Percentiles rank a stretch among this genome's conserved stretches.
phyloP scores from a whole-genome alignment of 2,797 vertebrate species.

The Adrianichthys oophorus region DNA sequence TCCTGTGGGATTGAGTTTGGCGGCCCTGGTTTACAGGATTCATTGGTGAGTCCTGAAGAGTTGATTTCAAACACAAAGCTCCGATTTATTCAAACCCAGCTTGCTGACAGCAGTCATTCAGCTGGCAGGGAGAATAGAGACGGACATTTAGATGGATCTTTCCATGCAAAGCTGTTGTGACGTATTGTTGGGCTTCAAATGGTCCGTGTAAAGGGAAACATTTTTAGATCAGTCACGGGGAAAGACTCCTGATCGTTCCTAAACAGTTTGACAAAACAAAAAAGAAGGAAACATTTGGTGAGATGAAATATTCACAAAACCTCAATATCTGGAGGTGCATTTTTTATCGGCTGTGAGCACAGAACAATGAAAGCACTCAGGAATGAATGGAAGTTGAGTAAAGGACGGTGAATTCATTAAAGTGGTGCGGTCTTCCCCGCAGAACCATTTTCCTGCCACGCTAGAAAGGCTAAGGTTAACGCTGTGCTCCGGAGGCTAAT shows the following conservation, averaged over 20 bases:
- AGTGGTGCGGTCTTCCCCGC: slow-evolving; percentile 38
- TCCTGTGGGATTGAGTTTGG: too few relatives aligned
- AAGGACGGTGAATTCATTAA: slow-evolving; percentile 18
- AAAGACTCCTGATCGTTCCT: slow-evolving; percentile 62
- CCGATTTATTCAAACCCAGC: too few relatives aligned
- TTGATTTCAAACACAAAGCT: too few relatives aligned
- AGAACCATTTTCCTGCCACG: slow-evolving; percentile 54
- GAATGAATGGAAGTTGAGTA: slow-evolving; percentile 42
- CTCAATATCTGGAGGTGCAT: slow-evolving; percentile 59
- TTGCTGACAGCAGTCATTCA: too few relatives aligned
- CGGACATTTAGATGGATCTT: neutral
- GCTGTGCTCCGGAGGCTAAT: slow-evolving; percentile 66
- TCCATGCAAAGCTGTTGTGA: slow-evolving; percentile 22
- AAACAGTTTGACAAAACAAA: slow-evolving; percentile 31
- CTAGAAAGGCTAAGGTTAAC: slow-evolving; percentile 64
- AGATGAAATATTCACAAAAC: slow-evolving; percentile 78
- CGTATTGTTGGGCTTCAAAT: slow-evolving; percentile 58
- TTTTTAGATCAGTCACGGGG: slow-evolving; percentile 54
- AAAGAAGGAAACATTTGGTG: slow-evolving; percentile 70
- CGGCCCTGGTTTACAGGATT: too few relatives aligned
- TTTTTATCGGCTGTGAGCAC: slow-evolving; percentile 78
- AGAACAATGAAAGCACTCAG: slow-evolving; percentile 69
- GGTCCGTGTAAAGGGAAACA: slow-evolving; percentile 61
- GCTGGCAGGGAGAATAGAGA: neutral
- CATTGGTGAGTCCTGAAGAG: too few relatives aligned